phyloP scores from a whole-genome alignment of 2,113 vertebrate species.

The Vulpes vulpes region DNA sequence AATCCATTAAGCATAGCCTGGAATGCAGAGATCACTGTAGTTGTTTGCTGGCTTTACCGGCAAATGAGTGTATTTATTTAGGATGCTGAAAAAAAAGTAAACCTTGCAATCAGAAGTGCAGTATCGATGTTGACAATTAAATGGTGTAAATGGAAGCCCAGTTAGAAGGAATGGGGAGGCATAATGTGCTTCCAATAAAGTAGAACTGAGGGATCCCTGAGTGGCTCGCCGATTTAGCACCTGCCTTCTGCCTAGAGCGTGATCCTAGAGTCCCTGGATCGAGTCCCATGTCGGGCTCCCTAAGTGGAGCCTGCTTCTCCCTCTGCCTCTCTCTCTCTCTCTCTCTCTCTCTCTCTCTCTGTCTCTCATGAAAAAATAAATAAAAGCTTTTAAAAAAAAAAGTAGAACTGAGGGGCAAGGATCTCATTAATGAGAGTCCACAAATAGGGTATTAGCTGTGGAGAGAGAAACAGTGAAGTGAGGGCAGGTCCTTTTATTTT shows the following conservation, averaged over 20 bases:
- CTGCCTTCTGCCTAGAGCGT: too few relatives aligned
- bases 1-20: not conserved
- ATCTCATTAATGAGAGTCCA: not conserved
- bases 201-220: not conserved
- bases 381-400: not conserved
- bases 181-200: not conserved
- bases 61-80: not conserved
- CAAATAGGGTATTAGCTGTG: not conserved
- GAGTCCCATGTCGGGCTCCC: too few relatives aligned
- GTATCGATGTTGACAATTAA: not conserved
- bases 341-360: too few relatives aligned
- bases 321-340: too few relatives aligned
- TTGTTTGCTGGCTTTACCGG: not conserved
- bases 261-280: too few relatives aligned
- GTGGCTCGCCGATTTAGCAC: too few relatives aligned
- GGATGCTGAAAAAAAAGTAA: not conserved
- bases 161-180: not conserved
- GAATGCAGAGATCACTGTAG: not conserved
- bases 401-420: not conserved
- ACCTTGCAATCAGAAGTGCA: not conserved
- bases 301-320: too few relatives aligned
- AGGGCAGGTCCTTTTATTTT: not conserved
- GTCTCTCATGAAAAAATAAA: too few relatives aligned
- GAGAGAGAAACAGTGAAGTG: not conserved
- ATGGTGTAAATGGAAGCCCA: not conserved